Evolutionary conservation across 2,888 invertebrate genomes (phyloP), one percentile per base, ranked within the genome.

Genomic region (Acanthococcus lagerstroemiae): DNA sequence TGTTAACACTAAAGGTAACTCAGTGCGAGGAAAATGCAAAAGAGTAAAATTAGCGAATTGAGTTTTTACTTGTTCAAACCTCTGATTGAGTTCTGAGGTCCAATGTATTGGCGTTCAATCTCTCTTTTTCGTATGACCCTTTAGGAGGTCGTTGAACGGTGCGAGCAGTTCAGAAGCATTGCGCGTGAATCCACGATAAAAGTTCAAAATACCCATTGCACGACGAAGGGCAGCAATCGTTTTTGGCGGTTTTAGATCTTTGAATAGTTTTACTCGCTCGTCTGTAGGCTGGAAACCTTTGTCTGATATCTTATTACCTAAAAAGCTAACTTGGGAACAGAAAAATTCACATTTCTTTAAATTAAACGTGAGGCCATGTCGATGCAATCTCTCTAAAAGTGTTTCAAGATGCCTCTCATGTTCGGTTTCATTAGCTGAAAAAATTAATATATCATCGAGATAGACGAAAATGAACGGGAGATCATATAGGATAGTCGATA

Each of bases 231-330:
- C n/a, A n/a, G n/a, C n/a, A 21, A 54, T 22, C 22, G 54, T 54
- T 9, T 19, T 22, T 21, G 54, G 54, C 5, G 7, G 24, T n/a
- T 54, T 7, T 19, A 54, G 7, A 7, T 7, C 9, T 24, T 24
- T 54, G 54, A 54, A 54, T n/a, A 54, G 19, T 22, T 54, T 4
- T 7, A 54, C n/a, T 21, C 54, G 21, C 24, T 54, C 54, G 4
- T 54, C 54, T 54, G 54, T 54, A 21, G 54, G 54, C n/a, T 54
- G 54, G 24, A 54, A 54, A 22, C 22, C 24, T 22, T 54, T 9
- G 21, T n/a, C 22, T 6, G 24, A 19, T n/a, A 54, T 54, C n/a
- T 6, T 54, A 22, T 54, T 19, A 21, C 54, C 54, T 22, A 24
- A 22, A 54, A 54, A 54, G 5, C 22, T 54, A 21, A 54, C 54